Base-by-base conservation (phyloP, 2,113 vertebrate genomes). In the Phaethornis superciliosus region DNA sequence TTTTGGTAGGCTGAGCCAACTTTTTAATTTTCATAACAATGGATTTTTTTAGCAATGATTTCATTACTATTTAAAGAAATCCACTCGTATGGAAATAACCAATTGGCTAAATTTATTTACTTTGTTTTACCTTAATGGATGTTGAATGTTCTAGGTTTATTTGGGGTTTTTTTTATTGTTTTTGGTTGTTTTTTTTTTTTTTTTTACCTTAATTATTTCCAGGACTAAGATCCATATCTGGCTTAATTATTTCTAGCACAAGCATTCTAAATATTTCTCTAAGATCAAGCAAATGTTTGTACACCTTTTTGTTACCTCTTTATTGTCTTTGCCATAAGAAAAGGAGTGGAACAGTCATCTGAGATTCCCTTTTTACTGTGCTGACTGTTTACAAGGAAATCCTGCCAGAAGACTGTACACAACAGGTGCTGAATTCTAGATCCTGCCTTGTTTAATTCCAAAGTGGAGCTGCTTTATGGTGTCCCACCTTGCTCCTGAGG, bases 51-150 rank as follows among this genome's bases (percentile, higher is more conserved):
- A 96, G 96, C 96, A 97, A 96, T 98, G 97, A 98, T 98, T 98
- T 98, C 97, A 97, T 98, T 98, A 98, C 96, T 95, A 97, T 98
- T 97, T 98, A 98, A 98, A 97, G 97, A 97, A 98, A 98, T 97
- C 95, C 92, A 95, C 83, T 95, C 37, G 15, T 96, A 89, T 97
- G 94, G 96, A 97, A 97, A 96, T 97, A 98, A 96, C 95, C 96
- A 97, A 97, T 98, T 97, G 96, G 94, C 96, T 97, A 92, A 82
- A 96, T 94, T 98, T 97, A 89, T 96, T 95, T 96, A 64, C 85
- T 93, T 88, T 77, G 88, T 97, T 97, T 97, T 89, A 89, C 72
- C 93, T 94, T 96, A 96, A 95, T 96, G 97, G 86, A 96, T 97
- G 71, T 90, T 95, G 94, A 84, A 88, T 54, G 80, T 37, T 85